phyloP scores from a whole-genome alignment of 2,113 vertebrate genomes.

The human region GRCh38 chr2:201396001-201396500 shows the following conservation, averaged over 20 bases:
- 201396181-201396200: background rate
- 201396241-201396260: background rate
- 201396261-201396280: background rate
- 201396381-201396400: background rate
- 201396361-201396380: background rate
- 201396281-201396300: background rate
- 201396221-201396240: background rate
- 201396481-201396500: background rate
- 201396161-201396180: background rate
- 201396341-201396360: background rate
- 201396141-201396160: background rate
- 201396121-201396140: background rate
- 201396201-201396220: background rate
- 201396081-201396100: conserved; percentile 1
- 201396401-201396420: background rate
- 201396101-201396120: conserved; percentile 4
- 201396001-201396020: background rate
- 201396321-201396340: background rate
- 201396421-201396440: background rate
- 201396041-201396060: background rate
- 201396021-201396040: background rate
- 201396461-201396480: background rate
- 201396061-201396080: background rate
- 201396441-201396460: background rate
- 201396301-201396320: background rate